Base-by-base conservation (phyloP, 2,113 vertebrate genomes). In the Megaptera novaeangliae region DNA sequence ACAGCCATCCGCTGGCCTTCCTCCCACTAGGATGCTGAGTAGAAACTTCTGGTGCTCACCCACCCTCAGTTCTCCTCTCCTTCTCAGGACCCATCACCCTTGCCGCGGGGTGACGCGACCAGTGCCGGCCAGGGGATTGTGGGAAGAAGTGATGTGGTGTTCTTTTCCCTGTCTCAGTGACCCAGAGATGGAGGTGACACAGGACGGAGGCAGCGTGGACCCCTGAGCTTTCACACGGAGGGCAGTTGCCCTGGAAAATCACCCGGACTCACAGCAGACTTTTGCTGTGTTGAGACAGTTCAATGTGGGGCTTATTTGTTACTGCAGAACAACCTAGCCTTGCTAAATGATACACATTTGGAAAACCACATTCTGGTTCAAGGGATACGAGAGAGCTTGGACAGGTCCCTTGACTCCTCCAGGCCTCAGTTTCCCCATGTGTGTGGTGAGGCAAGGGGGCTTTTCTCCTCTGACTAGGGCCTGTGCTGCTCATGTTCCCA, bases 101-200 rank as follows among this genome's bases (percentile, higher is more conserved):
- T 82, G 4, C 13, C 0, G 2, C 1, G 21, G 81, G 27, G 14
- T 1, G 10, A 81, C 0, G 59, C 0, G 75, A n/a, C 34, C 20
- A 18, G 10, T 25, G 31, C 44, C 36, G 77, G 61, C 71, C 63
- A 36, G 0, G 1, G 13, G 25, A 27, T 15, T 20, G 17, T 49
- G 49, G 84, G 61, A 71, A 41, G 83, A 63, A 46, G 61, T 2
- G 88, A 29, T 0, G 3, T 13, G 13, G 1, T 0, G 31, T 36
- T 75, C 20, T 25, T 15, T 59, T 8, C 31, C 20, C 49, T 8
- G 41, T 36, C 80, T 83, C 52, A 0, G 69, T 5, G 82, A 9
- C 36, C 34, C 1, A 2, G 55, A 72, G 23, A 25, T 15, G 57
- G 77, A 83, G 44, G 69, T 14, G 0, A 68, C 41, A 9, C n/a